Evolutionary conservation across 2,113 vertebrate genomes (phyloP).

Genomic region (Diglossa brunneiventris): DNA sequence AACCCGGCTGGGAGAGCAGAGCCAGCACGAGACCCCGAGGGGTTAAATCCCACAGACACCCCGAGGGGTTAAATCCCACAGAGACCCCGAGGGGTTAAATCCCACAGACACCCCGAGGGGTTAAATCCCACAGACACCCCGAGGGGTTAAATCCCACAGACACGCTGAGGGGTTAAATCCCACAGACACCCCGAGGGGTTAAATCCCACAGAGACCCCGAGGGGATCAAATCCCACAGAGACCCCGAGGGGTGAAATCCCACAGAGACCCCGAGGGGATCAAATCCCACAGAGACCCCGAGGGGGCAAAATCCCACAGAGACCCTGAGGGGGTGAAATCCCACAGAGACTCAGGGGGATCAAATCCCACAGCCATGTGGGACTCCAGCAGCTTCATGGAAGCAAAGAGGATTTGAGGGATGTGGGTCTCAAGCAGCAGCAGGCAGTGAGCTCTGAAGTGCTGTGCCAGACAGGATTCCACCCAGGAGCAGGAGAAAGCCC

Average conservation of each 20-base stretch:
- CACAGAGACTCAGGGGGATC: accelerated
- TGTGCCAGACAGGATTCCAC: background rate
- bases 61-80: background rate
- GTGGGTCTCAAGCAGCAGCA: accelerated
- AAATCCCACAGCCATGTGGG: accelerated
- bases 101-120: accelerated
- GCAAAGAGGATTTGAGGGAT: accelerated
- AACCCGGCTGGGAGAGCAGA: accelerated
- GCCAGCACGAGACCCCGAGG: accelerated
- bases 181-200: background rate
- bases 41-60: too few species aligned
- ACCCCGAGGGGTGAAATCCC: background rate
- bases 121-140: background rate
- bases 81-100: background rate
- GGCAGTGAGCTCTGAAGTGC: accelerated
- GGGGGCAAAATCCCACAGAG: background rate
- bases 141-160: background rate
- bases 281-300: background rate
- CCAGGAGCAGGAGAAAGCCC: accelerated
- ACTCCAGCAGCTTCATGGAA: background rate
- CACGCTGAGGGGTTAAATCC: background rate
- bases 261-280: accelerated
- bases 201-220: background rate
- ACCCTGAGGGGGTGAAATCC: too few species aligned
- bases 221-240: accelerated